Evolutionary conservation across 2,888 invertebrate genomes (phyloP).

Genomic region (Petrolisthes manimaculis): DNA sequence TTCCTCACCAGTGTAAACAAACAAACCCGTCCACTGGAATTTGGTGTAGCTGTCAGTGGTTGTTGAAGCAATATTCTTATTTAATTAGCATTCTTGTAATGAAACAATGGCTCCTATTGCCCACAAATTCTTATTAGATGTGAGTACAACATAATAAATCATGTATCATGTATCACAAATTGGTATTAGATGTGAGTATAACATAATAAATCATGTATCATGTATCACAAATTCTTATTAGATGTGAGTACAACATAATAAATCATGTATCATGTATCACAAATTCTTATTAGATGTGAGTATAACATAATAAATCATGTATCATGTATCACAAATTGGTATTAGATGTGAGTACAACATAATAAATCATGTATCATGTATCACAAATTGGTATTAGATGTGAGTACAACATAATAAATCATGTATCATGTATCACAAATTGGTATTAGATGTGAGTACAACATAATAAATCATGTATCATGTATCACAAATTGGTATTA

Average conservation of each 20-base stretch:
- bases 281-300: too few relatives aligned
- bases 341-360: neutral
- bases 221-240: neutral
- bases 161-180: too few relatives aligned
- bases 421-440: too few relatives aligned
- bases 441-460: neutral
- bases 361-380: too few relatives aligned
- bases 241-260: neutral
- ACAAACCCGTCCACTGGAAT: neutral
- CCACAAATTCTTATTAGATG: neutral
- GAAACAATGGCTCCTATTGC: conserved; percentile 33
- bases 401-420: too few relatives aligned
- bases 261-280: too few relatives aligned
- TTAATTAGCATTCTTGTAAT: neutral
- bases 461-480: too few relatives aligned
- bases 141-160: neutral
- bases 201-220: too few relatives aligned
- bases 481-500: too few relatives aligned
- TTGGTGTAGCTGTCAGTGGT: neutral
- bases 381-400: too few relatives aligned
- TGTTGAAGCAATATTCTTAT: neutral
- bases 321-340: neutral
- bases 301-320: too few relatives aligned
- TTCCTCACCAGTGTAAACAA: conserved; percentile 30
- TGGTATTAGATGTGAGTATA: too few relatives aligned